Evolutionary conservation across 2,113 vertebrate species (phyloP).

Genomic region (Onychorhynchus coronatus): DNA sequence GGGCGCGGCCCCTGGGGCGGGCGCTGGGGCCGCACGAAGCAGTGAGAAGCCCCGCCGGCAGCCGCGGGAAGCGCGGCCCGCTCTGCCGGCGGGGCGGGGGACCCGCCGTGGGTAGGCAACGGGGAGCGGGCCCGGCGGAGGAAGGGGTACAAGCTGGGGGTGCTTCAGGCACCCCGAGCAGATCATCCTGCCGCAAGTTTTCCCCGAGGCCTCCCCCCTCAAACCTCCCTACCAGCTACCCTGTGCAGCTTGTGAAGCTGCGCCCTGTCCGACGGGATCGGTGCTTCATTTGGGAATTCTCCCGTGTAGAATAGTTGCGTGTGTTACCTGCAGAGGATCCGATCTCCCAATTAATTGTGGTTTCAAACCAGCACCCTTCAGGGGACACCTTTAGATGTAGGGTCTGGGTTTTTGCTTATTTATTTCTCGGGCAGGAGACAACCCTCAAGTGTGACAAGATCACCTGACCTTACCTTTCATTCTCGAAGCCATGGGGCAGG

Average conservation of each 20-base stretch:
- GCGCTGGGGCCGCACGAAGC: neutral
- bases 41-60: neutral
- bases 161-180: neutral
- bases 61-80: neutral
- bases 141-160: neutral
- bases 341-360: neutral
- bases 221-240: too few relatives aligned
- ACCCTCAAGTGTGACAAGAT: neutral
- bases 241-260: neutral
- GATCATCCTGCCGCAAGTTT: neutral
- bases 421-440: neutral
- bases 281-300: neutral
- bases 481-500: rapidly evolving
- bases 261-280: neutral
- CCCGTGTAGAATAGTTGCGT: neutral
- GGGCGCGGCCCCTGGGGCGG: neutral
- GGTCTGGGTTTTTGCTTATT: neutral
- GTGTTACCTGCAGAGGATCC: neutral
- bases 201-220: neutral
- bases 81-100: neutral
- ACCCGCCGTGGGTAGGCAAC: neutral
- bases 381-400: neutral
- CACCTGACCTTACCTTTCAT: neutral
- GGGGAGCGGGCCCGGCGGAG: neutral
- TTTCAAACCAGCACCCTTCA: neutral